Percentiles rank a stretch among this genome's conserved stretches.
Conservation (phyloP, 2,888 invertebrate species). For the Thelaira solivaga region DNA sequence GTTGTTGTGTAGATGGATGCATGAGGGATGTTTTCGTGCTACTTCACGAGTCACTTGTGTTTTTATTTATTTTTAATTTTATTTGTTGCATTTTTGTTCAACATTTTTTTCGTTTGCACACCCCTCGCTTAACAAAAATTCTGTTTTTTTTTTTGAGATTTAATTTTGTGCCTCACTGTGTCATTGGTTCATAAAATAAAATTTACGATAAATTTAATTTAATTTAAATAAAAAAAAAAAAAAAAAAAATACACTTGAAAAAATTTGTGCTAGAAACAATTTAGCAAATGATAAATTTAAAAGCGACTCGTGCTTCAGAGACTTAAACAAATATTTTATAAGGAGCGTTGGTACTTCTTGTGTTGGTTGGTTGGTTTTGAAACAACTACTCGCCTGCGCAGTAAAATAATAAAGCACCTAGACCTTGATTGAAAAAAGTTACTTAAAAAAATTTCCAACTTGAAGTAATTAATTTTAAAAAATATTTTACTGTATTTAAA, state of each 20-base stretch:
- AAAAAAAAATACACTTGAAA: slow-evolving; percentile 13
- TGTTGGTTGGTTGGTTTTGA: no score
- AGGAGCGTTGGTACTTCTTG: no score
- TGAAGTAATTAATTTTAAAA: no score
- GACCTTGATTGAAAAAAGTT: no score
- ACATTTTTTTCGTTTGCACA: not conserved
- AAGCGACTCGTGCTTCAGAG: no score
- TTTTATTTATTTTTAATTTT: slow-evolving; percentile 20
- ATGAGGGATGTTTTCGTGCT: slow-evolving; percentile 21
- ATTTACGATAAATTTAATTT: slow-evolving; percentile 47
- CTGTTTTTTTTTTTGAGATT: slow-evolving; percentile 3
- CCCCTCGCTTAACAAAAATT: not conserved
- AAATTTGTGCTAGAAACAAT: not conserved
- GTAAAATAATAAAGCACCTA: no score
- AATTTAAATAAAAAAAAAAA: slow-evolving; percentile 44
- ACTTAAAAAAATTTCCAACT: no score
- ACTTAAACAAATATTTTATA: no score
- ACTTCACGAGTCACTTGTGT: slow-evolving; percentile 43
- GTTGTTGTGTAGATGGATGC: not conserved
- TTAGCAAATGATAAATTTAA: not conserved
- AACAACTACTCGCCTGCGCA: no score
- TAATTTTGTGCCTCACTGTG: slow-evolving; percentile 53
- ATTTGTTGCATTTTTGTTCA: slow-evolving; percentile 9
- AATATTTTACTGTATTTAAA: no score
- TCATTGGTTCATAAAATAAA: slow-evolving; percentile 59